Conservation (phyloP, 2,888 invertebrate genomes). For the Ptychoptera albimana region DNA sequence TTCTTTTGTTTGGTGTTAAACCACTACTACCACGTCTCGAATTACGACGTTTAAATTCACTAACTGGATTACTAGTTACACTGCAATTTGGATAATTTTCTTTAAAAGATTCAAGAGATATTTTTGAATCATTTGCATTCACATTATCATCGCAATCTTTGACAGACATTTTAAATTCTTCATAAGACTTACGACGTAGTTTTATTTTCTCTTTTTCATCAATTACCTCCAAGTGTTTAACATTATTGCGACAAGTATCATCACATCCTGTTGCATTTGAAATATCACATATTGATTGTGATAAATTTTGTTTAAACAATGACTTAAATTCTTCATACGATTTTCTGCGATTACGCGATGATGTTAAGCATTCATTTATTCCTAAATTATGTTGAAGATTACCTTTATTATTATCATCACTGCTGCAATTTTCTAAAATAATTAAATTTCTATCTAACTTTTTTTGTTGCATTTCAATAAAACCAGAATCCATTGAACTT, state of each 20-base stretch:
- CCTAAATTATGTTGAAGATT: conserved; percentile 17
- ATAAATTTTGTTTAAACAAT: conserved; percentile 16
- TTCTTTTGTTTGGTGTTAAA: no score
- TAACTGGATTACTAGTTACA: no score
- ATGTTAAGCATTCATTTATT: conserved; percentile 26
- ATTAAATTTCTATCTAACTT: conserved; percentile 5
- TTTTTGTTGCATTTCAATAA: conserved; percentile 27
- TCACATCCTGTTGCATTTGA: neutral
- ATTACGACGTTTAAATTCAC: no score
- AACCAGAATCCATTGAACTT: conserved; percentile 31
- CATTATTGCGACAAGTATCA: neutral
- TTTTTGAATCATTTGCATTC: no score
- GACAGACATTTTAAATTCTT: conserved; percentile 30
- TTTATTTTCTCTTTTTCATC: conserved; percentile 24
- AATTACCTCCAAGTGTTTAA: neutral
- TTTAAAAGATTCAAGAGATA: no score
- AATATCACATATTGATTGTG: neutral
- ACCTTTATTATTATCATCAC: conserved; percentile 5
- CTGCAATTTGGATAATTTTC: no score
- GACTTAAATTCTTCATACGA: conserved; percentile 32
- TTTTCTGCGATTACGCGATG: conserved; percentile 29
- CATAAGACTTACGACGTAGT: conserved; percentile 29
- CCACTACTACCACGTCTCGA: no score
- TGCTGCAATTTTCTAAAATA: conserved; percentile 1
- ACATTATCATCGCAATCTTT: conserved; percentile 16